Conservation (phyloP, 1,140 invertebrate species). For the Hyles vespertilio region DNA sequence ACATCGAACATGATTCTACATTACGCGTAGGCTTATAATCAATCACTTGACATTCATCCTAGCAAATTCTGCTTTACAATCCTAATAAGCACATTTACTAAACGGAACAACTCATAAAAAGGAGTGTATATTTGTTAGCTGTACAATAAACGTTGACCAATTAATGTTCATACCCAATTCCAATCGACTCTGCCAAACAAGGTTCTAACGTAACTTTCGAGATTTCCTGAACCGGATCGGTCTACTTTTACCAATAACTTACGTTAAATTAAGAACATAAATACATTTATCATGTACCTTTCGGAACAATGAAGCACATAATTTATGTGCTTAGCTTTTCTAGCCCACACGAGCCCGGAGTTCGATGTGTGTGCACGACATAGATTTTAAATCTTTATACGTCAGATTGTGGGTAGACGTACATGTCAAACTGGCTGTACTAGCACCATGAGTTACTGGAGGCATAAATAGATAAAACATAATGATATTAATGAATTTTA, state of each 20-base stretch:
- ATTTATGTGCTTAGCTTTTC: constrained; percentile 42
- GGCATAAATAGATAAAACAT: too few relatives aligned
- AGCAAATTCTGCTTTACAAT: too few relatives aligned
- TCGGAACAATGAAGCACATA: constrained; percentile 48
- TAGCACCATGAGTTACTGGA: too few relatives aligned
- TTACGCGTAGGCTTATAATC: too few relatives aligned
- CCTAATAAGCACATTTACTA: too few relatives aligned
- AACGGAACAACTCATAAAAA: too few relatives aligned
- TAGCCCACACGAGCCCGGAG: constrained; percentile 41
- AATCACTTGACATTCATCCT: too few relatives aligned
- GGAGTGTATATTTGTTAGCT: not conserved
- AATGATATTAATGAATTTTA: too few relatives aligned
- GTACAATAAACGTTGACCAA: constrained; percentile 12
- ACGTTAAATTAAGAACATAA: constrained; percentile 37
- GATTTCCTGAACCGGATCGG: constrained; percentile 23
- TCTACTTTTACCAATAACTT: constrained; percentile 33
- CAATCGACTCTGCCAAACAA: constrained; percentile 22
- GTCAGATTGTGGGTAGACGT: constrained; percentile 14
- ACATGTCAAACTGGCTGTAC: too few relatives aligned
- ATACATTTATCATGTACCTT: constrained; percentile 54
- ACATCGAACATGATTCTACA: too few relatives aligned
- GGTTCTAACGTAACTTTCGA: constrained; percentile 19
- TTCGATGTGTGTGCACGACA: constrained; percentile 28
- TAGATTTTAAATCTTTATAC: constrained; percentile 38
- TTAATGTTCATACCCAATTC: constrained; percentile 23